Evolutionary conservation across 2,113 vertebrate species (phyloP).

Genomic region (Gymnocephalus cernua): DNA sequence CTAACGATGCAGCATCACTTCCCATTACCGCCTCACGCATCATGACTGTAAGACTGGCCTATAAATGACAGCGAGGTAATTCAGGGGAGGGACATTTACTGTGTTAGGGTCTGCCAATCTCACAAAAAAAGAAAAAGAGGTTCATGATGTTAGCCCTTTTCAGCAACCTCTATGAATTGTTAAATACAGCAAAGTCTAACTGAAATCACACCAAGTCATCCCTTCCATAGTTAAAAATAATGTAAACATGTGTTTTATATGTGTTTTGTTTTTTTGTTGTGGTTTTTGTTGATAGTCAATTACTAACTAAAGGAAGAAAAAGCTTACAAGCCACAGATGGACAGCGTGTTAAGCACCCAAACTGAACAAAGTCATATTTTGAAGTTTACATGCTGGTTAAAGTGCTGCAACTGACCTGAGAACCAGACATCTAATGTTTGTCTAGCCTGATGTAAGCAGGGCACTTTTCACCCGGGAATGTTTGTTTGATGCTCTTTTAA

Average conservation of each 20-base stretch:
- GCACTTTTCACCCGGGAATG: no score
- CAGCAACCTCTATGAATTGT: not conserved
- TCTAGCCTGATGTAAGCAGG: not conserved
- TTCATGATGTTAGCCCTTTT: not conserved
- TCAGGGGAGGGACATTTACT: not conserved
- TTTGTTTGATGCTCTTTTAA: not conserved
- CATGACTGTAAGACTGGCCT: conserved; percentile 9
- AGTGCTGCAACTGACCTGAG: not conserved
- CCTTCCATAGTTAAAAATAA: not conserved
- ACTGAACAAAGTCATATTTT: not conserved
- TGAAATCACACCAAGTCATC: not conserved
- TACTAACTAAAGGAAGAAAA: not conserved
- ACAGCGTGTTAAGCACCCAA: not conserved
- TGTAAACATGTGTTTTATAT: no score
- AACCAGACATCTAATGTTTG: no score
- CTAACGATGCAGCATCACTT: conserved; percentile 52
- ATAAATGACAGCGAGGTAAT: conserved; percentile 30
- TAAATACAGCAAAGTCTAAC: not conserved
- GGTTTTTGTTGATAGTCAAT: no score
- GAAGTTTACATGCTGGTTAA: not conserved
- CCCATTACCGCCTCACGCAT: conserved; percentile 48
- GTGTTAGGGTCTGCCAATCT: conserved; percentile 12
- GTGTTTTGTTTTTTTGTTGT: not conserved
- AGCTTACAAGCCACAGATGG: not conserved
- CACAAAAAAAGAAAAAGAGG: not conserved